Conservation (phyloP, 2,888 invertebrate species). For the Carpatolechia fugitivella region DNA sequence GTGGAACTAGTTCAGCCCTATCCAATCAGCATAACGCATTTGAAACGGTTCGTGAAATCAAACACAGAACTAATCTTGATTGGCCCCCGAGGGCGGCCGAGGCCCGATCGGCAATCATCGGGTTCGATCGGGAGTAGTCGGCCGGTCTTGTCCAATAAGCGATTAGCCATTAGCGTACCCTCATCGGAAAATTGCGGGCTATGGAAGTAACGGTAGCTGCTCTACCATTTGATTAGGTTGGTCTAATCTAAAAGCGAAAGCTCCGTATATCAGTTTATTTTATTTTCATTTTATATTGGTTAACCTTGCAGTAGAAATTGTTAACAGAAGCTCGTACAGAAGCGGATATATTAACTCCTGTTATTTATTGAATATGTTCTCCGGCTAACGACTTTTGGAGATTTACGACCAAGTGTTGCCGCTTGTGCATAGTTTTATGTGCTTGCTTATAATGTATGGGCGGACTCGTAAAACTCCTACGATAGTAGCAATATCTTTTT, state of each 20-base stretch:
- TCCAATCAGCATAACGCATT: constrained; percentile 6
- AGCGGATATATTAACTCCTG: no score
- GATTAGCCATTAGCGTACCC: constrained; percentile 22
- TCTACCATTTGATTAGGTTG: not conserved
- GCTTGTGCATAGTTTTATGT: no score
- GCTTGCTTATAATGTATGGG: no score
- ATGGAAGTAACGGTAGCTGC: constrained; percentile 24
- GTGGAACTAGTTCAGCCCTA: not conserved
- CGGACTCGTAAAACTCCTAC: no score
- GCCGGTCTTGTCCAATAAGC: constrained; percentile 17
- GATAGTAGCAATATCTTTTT: no score
- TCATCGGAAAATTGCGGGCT: constrained; percentile 28
- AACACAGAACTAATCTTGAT: constrained; percentile 1
- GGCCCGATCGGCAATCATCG: not conserved
- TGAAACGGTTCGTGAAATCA: constrained; percentile 5
- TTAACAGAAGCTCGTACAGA: no score
- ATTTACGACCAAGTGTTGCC: no score
- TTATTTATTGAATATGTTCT: no score
- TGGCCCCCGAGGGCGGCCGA: not conserved
- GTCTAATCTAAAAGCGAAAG: not conserved
- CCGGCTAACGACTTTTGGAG: no score
- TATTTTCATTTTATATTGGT: no score
- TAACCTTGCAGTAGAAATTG: no score
- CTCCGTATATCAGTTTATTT: no score
- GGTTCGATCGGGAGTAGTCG: constrained; percentile 12